These are phyloP conservation scores for Python bivittatus DNA, from an alignment of 2,113 vertebrate genomes.

Conservation along the genomic window DNA sequence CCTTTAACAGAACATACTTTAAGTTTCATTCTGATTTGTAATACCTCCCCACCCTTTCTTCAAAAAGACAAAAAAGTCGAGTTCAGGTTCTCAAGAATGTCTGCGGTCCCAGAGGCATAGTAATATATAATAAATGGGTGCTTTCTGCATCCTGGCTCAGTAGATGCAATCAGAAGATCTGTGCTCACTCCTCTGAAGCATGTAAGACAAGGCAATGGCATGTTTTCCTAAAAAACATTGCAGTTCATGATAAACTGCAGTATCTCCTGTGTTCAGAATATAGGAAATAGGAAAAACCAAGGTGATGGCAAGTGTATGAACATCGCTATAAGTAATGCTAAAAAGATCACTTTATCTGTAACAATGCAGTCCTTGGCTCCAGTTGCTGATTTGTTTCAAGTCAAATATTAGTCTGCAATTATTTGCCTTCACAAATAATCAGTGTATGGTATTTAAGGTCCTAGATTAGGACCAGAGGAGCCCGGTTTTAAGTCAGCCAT, in stretches of 20 bases:
- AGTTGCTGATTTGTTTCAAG: too few relatives aligned
- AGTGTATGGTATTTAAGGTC: too few relatives aligned
- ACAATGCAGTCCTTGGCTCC: too few relatives aligned
- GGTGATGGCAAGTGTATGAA: not conserved
- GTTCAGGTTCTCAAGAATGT: not conserved
- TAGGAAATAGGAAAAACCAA: too few relatives aligned
- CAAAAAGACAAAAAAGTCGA: not conserved
- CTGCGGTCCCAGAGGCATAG: not conserved
- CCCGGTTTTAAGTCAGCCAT: too few relatives aligned
- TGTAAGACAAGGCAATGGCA: not conserved
- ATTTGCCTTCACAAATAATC: too few relatives aligned
- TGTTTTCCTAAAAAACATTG: not conserved
- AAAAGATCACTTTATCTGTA: too few relatives aligned
- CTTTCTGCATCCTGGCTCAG: not conserved
- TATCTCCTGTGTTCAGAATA: too few relatives aligned
- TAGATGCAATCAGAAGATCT: not conserved
- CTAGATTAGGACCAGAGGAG: too few relatives aligned
- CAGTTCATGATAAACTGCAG: too few relatives aligned
- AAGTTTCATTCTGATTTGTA: not conserved
- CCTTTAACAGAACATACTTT: not conserved
- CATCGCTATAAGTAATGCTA: too few relatives aligned
- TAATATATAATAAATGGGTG: not conserved
- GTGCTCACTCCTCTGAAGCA: not conserved
- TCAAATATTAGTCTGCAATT: too few relatives aligned
- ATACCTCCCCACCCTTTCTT: not conserved